Evolutionary conservation across 1,140 invertebrate genomes (phyloP).

Genomic region (Aphaenogaster ashmeadi): DNA sequence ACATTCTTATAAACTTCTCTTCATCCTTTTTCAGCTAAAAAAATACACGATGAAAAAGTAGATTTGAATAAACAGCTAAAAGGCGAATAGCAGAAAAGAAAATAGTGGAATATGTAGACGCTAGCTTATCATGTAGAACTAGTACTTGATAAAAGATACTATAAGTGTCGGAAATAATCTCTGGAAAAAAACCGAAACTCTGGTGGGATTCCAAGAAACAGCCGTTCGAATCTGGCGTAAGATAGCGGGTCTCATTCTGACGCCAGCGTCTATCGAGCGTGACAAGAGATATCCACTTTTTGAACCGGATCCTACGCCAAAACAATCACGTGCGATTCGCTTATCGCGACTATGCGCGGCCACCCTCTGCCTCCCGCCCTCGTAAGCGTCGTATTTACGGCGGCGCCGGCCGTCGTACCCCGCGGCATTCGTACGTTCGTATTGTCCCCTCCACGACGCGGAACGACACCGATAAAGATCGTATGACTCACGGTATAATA

Average conservation of each 20-base stretch:
- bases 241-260: slow-evolving; percentile 11
- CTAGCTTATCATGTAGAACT: neutral
- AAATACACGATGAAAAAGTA: neutral
- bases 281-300: slow-evolving; percentile 34
- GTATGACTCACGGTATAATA: slow-evolving; percentile 63
- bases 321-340: slow-evolving; percentile 22
- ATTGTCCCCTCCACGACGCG: slow-evolving; percentile 28
- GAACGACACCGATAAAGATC: slow-evolving; percentile 69
- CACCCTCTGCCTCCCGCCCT: neutral
- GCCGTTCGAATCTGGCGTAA: slow-evolving; percentile 1
- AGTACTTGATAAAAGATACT: slow-evolving; percentile 9
- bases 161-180: neutral
- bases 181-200: slow-evolving; percentile 35
- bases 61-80: neutral
- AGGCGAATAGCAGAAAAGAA: neutral
- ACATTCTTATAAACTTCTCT: neutral
- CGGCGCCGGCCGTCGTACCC: slow-evolving; percentile 10
- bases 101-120: neutral
- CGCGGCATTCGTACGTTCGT: slow-evolving; percentile 34
- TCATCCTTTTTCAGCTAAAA: neutral
- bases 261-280: slow-evolving; percentile 1
- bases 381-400: slow-evolving; percentile 3
- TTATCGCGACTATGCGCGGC: slow-evolving; percentile 15
- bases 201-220: slow-evolving; percentile 1
- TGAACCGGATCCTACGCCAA: slow-evolving; percentile 27